A percentile compares a stretch with the other conserved stretches of the same genome.
These are phyloP conservation scores for Perizoma affinitatum DNA, from an alignment of 2,888 invertebrate species.

Conservation along the genomic window DNA sequence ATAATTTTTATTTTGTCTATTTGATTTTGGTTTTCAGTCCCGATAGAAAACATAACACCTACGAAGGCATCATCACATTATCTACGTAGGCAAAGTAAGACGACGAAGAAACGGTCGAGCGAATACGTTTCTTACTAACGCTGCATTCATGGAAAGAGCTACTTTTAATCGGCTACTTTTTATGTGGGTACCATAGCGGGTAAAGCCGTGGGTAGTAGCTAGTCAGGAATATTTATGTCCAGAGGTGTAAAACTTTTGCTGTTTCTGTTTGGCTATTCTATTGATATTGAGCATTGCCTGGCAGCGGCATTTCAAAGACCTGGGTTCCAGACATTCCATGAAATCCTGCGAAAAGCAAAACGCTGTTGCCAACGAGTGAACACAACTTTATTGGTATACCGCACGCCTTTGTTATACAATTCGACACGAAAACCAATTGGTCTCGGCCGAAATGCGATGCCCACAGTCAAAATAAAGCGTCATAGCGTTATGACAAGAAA, in stretches of 20 bases:
- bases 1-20: too few relatives aligned
- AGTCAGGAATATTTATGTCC: background rate
- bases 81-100: too few relatives aligned
- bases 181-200: too few relatives aligned
- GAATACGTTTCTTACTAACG: too few relatives aligned
- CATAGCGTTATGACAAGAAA: slow-evolving; percentile 16
- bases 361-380: slow-evolving; percentile 30
- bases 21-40: too few relatives aligned
- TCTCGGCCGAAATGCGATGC: slow-evolving; percentile 52
- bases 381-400: slow-evolving; percentile 48
- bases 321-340: slow-evolving; percentile 34
- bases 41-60: too few relatives aligned
- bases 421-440: slow-evolving; percentile 63
- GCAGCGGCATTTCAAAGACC: slow-evolving; percentile 34
- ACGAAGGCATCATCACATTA: too few relatives aligned
- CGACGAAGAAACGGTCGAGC: too few relatives aligned
- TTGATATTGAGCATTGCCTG: slow-evolving; percentile 19
- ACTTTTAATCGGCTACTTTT: too few relatives aligned
- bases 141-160: too few relatives aligned
- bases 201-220: too few relatives aligned
- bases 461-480: slow-evolving; percentile 51
- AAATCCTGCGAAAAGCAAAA: slow-evolving; percentile 33
- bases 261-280: slow-evolving; percentile 19
- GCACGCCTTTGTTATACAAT: slow-evolving; percentile 54
- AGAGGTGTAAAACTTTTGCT: background rate